These are phyloP conservation scores for Eupleurogrammus muticus DNA, from an alignment of 2,797 vertebrate species.

Conservation along the genomic window DNA sequence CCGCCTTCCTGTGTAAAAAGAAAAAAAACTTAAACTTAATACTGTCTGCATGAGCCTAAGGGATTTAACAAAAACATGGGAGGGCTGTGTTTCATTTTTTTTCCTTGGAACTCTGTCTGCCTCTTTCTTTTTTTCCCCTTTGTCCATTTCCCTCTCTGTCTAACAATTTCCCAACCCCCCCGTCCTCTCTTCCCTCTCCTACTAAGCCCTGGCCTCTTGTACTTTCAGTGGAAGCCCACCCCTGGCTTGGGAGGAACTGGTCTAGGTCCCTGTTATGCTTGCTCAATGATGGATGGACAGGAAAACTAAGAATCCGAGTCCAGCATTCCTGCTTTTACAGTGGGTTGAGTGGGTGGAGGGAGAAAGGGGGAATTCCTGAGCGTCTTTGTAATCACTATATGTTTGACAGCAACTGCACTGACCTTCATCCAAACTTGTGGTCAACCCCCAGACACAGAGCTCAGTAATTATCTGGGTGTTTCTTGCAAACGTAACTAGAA, in stretches of 20 bases:
- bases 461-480: slow-evolving; percentile 72
- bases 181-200: slow-evolving; percentile 49
- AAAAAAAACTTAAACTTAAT: slow-evolving; percentile 74
- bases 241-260: slow-evolving; percentile 70
- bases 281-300: slow-evolving; percentile 80
- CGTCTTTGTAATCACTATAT: slow-evolving; percentile 72
- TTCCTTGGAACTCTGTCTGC: slow-evolving; percentile 75
- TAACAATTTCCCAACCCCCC: slow-evolving; percentile 71
- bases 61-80: slow-evolving; percentile 78
- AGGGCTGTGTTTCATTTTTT: slow-evolving; percentile 75
- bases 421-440: slow-evolving; percentile 73
- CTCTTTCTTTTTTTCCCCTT: slow-evolving; percentile 60
- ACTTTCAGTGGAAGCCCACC: slow-evolving; percentile 75
- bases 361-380: slow-evolving; percentile 64
- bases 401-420: slow-evolving; percentile 71
- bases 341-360: slow-evolving; percentile 55
- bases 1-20: slow-evolving; percentile 79
- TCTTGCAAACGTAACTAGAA: slow-evolving; percentile 62
- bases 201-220: slow-evolving; percentile 70
- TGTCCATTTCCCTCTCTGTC: slow-evolving; percentile 76
- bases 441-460: slow-evolving; percentile 55
- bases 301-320: slow-evolving; percentile 74
- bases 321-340: slow-evolving; percentile 79
- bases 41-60: slow-evolving; percentile 79
- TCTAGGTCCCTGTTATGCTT: slow-evolving; percentile 74